Evolutionary conservation across 1,140 invertebrate species (phyloP), one percentile per base, ranked within the genome.

Genomic region (Plectus sambesii): DNA sequence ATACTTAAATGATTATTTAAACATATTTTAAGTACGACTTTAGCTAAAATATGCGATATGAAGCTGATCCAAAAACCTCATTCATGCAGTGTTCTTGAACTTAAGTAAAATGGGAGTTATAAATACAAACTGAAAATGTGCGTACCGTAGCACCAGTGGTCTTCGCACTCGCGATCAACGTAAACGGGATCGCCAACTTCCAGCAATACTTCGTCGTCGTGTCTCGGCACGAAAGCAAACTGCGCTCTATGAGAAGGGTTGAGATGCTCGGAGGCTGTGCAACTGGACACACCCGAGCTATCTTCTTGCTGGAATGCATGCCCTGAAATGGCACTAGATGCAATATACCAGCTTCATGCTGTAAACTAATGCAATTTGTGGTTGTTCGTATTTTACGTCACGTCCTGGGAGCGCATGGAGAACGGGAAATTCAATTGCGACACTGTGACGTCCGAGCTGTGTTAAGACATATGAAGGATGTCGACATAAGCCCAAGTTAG

Each of bases 111-210:
- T n/a, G n/a, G n/a, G n/a, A n/a, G n/a, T n/a, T n/a, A 55, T 19
- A 24, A 8, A n/a, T 49, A 9, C 12, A 6, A 9, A 22, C 23
- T 17, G n/a, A 8, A 38, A 52, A 29, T 15, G 8, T 5, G 8
- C 54, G 41, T 55, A 77, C 76, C 89, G 82, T 93, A 87, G 73
- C 87, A 92, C 90, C 92, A 97, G 38, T 93, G 74, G 72, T 97
- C 90, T 58, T 96, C 90, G 9, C 82, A 86, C 70, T 94, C 87
- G 68, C 87, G 87, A 62, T 90, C 84, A 51, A 97, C 87, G 66
- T 94, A 93, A 56, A 97, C 81, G 3, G 89, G 87, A 72, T 97
- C 92, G 3, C 92, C 92, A 42, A 96, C 92, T 74, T 96, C 89
- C 8, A 96, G 78, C 68, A 89, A 85, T 42, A 96, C 82, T 74